phyloP scores from a whole-genome alignment of 2,113 vertebrate genomes.

The Orcinus orca region DNA sequence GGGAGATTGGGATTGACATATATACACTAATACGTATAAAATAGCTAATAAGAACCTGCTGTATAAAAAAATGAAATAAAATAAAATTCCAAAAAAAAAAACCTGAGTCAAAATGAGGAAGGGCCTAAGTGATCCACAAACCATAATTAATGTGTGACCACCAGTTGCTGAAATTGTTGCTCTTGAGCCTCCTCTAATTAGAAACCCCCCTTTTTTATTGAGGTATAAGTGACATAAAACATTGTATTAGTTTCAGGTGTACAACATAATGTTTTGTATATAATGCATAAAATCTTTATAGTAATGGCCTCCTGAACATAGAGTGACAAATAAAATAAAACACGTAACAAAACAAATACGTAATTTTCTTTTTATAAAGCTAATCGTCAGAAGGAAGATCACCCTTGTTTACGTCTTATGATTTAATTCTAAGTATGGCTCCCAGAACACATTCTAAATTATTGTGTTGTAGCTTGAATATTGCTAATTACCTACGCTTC shows the following conservation, averaged over 20 bases:
- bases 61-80: too few relatives aligned
- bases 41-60: too few relatives aligned
- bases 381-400: neutral
- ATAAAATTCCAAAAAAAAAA: too few relatives aligned
- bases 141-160: neutral
- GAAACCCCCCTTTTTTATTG: neutral
- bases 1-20: too few relatives aligned
- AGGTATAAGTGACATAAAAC: neutral
- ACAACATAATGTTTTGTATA: too few relatives aligned
- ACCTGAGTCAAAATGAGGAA: neutral
- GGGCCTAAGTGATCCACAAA: too few relatives aligned
- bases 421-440: conserved; percentile 15
- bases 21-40: too few relatives aligned
- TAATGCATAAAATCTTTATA: neutral
- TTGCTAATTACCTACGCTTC: neutral
- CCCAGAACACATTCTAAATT: conserved; percentile 36
- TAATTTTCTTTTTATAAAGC: neutral
- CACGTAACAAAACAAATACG: neutral
- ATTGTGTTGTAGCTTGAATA: neutral
- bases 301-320: neutral
- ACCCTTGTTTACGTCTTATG: conserved; percentile 47
- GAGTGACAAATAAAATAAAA: neutral
- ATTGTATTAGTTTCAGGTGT: neutral
- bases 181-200: neutral
- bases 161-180: neutral